phyloP scores from a whole-genome alignment of 2,797 vertebrate species.

The Myotis myotis region DNA sequence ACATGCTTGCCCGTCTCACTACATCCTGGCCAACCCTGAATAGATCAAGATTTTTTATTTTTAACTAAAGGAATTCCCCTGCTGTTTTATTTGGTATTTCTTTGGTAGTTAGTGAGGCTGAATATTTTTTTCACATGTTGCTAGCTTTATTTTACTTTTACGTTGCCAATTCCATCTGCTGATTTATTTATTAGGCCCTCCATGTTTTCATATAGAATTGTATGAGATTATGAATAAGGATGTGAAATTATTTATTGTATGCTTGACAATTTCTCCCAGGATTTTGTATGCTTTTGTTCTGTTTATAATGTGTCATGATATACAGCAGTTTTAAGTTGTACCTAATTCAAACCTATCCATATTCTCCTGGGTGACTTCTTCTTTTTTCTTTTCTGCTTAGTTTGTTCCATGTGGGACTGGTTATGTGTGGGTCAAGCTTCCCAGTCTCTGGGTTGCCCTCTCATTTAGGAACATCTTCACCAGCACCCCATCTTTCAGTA shows the following conservation, averaged over 20 bases:
- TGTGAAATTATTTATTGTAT: background rate
- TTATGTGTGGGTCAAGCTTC: fast-evolving
- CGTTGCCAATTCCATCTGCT: background rate
- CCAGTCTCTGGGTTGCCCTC: too few relatives aligned
- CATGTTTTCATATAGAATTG: background rate
- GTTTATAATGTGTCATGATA: background rate
- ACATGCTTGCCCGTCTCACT: background rate
- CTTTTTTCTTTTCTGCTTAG: background rate
- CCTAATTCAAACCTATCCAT: background rate
- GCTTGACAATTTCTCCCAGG: background rate
- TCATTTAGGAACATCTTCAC: background rate
- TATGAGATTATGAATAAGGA: background rate
- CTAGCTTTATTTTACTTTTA: background rate
- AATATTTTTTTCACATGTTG: background rate
- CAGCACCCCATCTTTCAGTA: background rate
- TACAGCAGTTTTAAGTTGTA: background rate
- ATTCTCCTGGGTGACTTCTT: background rate
- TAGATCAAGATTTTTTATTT: conserved; percentile 27
- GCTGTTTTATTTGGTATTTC: conserved; percentile 55
- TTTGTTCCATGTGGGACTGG: background rate
- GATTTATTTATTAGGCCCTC: background rate
- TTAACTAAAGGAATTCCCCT: conserved; percentile 24
- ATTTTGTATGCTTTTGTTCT: background rate
- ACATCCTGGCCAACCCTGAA: background rate
- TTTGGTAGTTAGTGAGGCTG: background rate